These are phyloP conservation scores for Rhorus exstirpatorius DNA, from an alignment of 2,888 invertebrate species.

Conservation along the genomic window DNA sequence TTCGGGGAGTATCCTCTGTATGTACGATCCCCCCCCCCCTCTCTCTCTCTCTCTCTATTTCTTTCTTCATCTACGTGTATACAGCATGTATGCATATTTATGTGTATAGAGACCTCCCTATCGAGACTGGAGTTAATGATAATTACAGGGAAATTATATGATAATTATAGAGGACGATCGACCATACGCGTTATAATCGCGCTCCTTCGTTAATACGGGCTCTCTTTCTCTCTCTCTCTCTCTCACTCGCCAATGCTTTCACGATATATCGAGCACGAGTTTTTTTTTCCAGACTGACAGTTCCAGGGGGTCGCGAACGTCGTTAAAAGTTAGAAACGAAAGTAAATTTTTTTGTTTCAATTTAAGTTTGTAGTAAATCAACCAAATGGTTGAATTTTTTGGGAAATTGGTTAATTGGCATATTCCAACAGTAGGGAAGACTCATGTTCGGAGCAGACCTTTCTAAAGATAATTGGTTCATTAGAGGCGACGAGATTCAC, in stretches of 20 bases:
- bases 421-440: not conserved
- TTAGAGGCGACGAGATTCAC: too few relatives aligned
- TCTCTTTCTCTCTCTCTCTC: not conserved
- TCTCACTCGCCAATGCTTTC: too few relatives aligned
- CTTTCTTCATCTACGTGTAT: slow-evolving; percentile 19
- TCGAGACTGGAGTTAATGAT: slow-evolving; percentile 61
- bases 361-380: not conserved
- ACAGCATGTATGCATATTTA: not conserved
- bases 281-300: slow-evolving; percentile 20
- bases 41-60: too few relatives aligned
- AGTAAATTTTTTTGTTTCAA: not conserved
- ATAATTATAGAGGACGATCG: slow-evolving; percentile 76
- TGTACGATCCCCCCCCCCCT: slow-evolving; percentile 25
- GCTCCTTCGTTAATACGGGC: slow-evolving; percentile 63
- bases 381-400: too few relatives aligned
- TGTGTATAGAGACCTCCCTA: slow-evolving; percentile 50
- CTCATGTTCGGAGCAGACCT: not conserved
- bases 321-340: not conserved
- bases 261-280: not conserved
- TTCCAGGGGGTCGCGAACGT: not conserved
- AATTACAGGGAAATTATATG: slow-evolving; percentile 70
- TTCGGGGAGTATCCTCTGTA: slow-evolving; percentile 61
- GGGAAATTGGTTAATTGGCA: slow-evolving; percentile 6
- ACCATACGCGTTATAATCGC: slow-evolving; percentile 78
- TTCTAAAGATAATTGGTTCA: too few relatives aligned